These are phyloP conservation scores for Tachina grossa DNA, from an alignment of 2,888 invertebrate genomes.

Conservation along the genomic window DNA sequence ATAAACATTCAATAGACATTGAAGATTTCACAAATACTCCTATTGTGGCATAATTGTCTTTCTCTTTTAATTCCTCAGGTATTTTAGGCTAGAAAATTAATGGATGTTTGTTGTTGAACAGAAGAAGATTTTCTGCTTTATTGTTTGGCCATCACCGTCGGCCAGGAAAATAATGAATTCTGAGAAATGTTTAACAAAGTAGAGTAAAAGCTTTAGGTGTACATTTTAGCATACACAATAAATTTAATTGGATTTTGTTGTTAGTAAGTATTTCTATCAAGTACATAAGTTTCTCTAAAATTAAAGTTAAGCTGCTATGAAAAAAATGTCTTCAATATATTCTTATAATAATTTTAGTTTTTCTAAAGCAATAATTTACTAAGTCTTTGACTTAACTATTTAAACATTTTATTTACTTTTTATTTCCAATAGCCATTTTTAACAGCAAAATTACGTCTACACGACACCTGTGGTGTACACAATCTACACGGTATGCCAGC, in stretches of 20 bases:
- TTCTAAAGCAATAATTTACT: slow-evolving; percentile 1
- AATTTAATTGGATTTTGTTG: background rate
- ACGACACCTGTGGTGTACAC: slow-evolving; percentile 92
- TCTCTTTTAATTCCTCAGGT: slow-evolving; percentile 52
- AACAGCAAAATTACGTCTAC: slow-evolving; percentile 79
- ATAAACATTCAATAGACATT: slow-evolving; percentile 62
- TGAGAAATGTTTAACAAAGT: background rate
- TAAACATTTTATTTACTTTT: slow-evolving; percentile 38
- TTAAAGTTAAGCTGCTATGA: background rate
- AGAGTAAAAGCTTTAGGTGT: background rate
- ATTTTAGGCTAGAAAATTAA: slow-evolving; percentile 33
- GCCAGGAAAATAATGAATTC: slow-evolving; percentile 6
- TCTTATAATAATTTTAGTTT: background rate
- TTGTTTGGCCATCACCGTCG: background rate
- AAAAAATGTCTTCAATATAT: background rate
- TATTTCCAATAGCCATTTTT: slow-evolving; percentile 78
- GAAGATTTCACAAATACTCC: slow-evolving; percentile 44
- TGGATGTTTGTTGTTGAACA: slow-evolving; percentile 24
- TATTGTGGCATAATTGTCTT: slow-evolving; percentile 59
- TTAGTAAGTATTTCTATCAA: background rate
- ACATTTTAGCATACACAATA: no score
- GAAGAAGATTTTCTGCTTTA: slow-evolving; percentile 20
- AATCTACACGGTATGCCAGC: slow-evolving; percentile 99
- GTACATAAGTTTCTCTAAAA: background rate
- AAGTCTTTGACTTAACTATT: slow-evolving; percentile 24